Base-by-base conservation (phyloP, 2,797 vertebrate genomes). In the Pipistrellus kuhlii region DNA sequence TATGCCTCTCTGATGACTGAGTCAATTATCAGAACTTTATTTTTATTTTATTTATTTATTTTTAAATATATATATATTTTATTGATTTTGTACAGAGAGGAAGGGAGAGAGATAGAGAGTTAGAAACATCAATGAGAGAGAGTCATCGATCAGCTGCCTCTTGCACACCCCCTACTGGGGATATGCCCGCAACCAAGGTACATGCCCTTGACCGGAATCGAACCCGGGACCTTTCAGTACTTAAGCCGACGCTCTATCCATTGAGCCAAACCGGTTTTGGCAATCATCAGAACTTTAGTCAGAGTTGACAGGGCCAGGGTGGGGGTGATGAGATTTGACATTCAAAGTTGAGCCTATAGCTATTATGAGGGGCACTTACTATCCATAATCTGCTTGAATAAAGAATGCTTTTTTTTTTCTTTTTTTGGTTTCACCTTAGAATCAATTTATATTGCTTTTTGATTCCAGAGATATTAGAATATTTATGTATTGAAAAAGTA, bases 371-470 rank as follows among this genome's bases (percentile, higher is more conserved):
- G 17, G 14, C 73, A 27, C 27, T 62, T 30, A 30, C 84, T 85
- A 69, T 35, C 13, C 68, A 62, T 95, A 94, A 73, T 73, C 69
- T 59, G 10, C 38, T 90, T 84, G 46, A 95, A 93, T 91, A 72
- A 95, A 92, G 20, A 38, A n/a, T 69, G 9, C 27, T 23, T 38
- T 93, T n/a, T 8, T 35, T 12, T n/a, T 8, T 30, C 75, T 69
- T 55, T 57, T 57, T 57, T 41, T 88, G 55, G 81, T 94, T 96
- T 96, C 90, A 92, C 35, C 17, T 85, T 46, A 94, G 59, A 92
- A 78, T 94, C 85, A 93, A 91, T 55, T 93, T 90, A 94, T 95
- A 97, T 96, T 94, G 71, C 73, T 96, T 97, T 96, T 95, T 97
- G 78, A 96, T 97, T 95, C 94, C 78, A 51, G 75, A 89, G 71